Evolutionary conservation across 2,888 invertebrate genomes (phyloP).

Genomic region (Nemoura dubitans): DNA sequence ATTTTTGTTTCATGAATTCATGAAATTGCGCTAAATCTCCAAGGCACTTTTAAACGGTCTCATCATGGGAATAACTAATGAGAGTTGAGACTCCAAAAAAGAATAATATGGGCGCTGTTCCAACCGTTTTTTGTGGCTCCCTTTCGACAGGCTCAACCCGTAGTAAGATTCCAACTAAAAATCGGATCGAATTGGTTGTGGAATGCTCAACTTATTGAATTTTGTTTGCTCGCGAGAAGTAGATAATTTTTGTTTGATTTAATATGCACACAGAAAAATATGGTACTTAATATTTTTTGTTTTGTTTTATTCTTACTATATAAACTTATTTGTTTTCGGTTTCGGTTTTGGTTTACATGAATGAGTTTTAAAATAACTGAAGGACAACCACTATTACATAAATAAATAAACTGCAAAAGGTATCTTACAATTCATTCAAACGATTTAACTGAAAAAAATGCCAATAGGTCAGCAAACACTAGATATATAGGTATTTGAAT

Average conservation of each 20-base stretch:
- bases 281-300: background rate
- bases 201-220: background rate
- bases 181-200: background rate
- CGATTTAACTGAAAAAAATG: background rate
- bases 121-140: too few relatives aligned
- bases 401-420: background rate
- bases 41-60: too few relatives aligned
- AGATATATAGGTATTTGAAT: background rate
- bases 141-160: too few relatives aligned
- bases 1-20: too few relatives aligned
- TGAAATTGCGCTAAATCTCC: too few relatives aligned
- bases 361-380: background rate
- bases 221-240: background rate
- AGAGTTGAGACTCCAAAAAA: too few relatives aligned
- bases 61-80: too few relatives aligned
- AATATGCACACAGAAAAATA: background rate
- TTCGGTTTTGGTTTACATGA: constrained; percentile 9
- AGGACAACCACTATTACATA: constrained; percentile 1
- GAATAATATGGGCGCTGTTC: too few relatives aligned
- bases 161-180: background rate
- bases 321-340: background rate
- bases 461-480: background rate
- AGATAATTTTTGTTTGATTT: background rate
- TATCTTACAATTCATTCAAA: background rate
- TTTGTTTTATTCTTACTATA: background rate